phyloP scores from a whole-genome alignment of 1,140 invertebrate genomes.

The Drosophila ficusphila region DNA sequence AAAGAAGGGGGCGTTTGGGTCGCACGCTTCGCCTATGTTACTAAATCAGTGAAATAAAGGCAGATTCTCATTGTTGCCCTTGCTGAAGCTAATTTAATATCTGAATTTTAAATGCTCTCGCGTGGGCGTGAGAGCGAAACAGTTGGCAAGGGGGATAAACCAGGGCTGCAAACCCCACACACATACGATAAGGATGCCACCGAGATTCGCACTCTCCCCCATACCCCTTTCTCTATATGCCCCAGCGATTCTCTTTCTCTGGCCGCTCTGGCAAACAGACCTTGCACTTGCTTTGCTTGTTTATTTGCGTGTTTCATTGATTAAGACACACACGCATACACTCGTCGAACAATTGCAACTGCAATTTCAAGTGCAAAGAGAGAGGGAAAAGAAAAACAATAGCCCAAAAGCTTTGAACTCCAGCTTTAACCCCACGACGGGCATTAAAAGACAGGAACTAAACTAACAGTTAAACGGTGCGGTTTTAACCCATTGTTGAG shows the following conservation, averaged over 20 bases:
- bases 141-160: conserved; percentile 12
- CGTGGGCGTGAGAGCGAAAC: conserved; percentile 39
- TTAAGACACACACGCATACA: conserved; percentile 40
- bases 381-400: conserved; percentile 33
- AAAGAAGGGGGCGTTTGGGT: conserved; percentile 73
- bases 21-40: conserved; percentile 66
- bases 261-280: conserved; percentile 49
- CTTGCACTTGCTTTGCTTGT: conserved; percentile 69
- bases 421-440: conserved; percentile 12
- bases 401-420: conserved; percentile 13
- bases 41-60: conserved; percentile 25
- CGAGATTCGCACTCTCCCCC: conserved; percentile 5
- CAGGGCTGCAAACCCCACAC: conserved; percentile 29
- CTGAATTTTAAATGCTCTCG: conserved; percentile 53
- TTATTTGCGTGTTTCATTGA: conserved; percentile 60
- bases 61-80: conserved; percentile 30
- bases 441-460: background rate
- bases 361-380: conserved; percentile 28
- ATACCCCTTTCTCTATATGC: background rate
- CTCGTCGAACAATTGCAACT: conserved; percentile 8
- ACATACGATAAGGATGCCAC: conserved; percentile 38
- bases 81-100: conserved; percentile 37
- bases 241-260: conserved; percentile 17
- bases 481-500: conserved; percentile 9
- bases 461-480: background rate